These are phyloP conservation scores for Dipodomys stephensi DNA, from an alignment of 2,113 vertebrate species.

Conservation along the genomic window DNA sequence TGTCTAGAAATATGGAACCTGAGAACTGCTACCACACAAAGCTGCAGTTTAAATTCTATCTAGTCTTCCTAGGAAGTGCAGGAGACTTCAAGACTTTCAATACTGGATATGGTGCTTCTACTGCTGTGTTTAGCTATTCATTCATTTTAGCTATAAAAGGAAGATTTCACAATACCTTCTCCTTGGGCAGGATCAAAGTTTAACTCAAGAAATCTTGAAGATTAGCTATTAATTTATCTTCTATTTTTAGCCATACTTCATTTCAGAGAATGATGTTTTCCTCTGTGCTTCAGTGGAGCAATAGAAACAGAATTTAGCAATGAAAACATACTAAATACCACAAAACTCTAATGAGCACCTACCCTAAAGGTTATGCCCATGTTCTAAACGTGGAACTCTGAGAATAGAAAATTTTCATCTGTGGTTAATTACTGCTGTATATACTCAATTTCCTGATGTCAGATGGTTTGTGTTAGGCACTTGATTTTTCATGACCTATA, in stretches of 20 bases:
- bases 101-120: background rate
- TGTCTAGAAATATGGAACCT: background rate
- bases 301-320: slow-evolving; percentile 56
- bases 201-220: slow-evolving; percentile 52
- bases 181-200: slow-evolving; percentile 61
- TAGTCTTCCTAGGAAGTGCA: background rate
- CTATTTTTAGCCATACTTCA: slow-evolving; percentile 67
- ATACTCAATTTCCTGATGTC: slow-evolving; percentile 75
- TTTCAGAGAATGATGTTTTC: slow-evolving; percentile 65
- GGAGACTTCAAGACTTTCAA: background rate
- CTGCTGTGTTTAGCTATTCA: background rate
- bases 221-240: slow-evolving; percentile 41
- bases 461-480: slow-evolving; percentile 76
- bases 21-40: background rate
- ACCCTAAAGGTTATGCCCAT: slow-evolving; percentile 44
- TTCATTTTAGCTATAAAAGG: slow-evolving; percentile 27
- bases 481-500: slow-evolving; percentile 78
- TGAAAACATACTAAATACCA: slow-evolving; percentile 60
- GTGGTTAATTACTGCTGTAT: slow-evolving; percentile 76
- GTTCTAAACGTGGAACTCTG: slow-evolving; percentile 75
- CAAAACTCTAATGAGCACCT: slow-evolving; percentile 30
- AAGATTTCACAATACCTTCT: slow-evolving; percentile 53
- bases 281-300: slow-evolving; percentile 29
- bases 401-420: slow-evolving; percentile 76
- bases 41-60: background rate